Conservation (phyloP, 2,113 vertebrate species). For the Proterorhinus semilunaris region DNA sequence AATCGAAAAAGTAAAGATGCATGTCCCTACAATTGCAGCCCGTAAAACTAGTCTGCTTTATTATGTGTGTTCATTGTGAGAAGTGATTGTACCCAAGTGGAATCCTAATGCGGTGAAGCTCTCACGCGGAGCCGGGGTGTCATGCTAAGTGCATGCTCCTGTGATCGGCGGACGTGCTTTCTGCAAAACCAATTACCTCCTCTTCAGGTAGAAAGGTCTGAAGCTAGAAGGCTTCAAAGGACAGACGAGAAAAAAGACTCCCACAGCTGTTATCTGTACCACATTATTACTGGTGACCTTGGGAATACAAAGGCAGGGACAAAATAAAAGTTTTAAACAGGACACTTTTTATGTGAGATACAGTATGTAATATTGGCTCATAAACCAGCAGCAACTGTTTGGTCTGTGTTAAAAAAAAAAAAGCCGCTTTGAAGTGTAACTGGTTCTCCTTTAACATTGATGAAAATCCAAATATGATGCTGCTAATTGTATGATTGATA, state of each 20-base stretch:
- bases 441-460: too few species aligned
- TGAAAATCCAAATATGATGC: too few species aligned
- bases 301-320: slow-evolving; percentile 16
- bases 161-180: slow-evolving; percentile 32
- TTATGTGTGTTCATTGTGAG: slow-evolving; percentile 36
- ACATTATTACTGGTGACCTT: slow-evolving; percentile 43
- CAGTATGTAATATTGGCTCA: not conserved
- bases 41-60: slow-evolving; percentile 29
- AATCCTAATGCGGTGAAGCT: slow-evolving; percentile 48
- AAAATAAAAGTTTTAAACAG: not conserved
- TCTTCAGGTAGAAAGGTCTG: slow-evolving; percentile 40
- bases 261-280: slow-evolving; percentile 12
- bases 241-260: slow-evolving; percentile 38
- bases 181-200: slow-evolving; percentile 48
- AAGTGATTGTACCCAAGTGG: slow-evolving; percentile 31
- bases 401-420: too few species aligned
- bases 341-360: not conserved
- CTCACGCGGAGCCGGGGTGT: slow-evolving; percentile 25
- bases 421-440: too few species aligned
- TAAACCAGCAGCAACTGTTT: too few species aligned
- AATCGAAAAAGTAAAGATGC: slow-evolving; percentile 24
- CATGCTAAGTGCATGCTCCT: slow-evolving; percentile 46
- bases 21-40: not conserved
- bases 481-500: too few species aligned
- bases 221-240: slow-evolving; percentile 41